phyloP scores from a whole-genome alignment of 1,140 invertebrate genomes.

The Stegodyphus dumicola region DNA sequence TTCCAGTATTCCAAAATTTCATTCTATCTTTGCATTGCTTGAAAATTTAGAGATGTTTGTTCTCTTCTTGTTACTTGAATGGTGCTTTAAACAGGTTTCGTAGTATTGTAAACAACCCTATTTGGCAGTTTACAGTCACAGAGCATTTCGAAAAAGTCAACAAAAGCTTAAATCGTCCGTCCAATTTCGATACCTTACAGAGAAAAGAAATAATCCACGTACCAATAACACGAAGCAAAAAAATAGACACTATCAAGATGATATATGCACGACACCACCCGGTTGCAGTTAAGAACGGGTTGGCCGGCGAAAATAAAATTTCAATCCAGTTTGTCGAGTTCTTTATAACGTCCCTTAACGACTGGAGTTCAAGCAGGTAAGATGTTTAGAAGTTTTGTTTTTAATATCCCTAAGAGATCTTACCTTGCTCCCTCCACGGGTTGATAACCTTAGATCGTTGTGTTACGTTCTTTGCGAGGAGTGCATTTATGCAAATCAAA shows the following conservation, averaged over 20 bases:
- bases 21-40: no score
- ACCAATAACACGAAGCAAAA: not conserved
- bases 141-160: no score
- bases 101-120: no score
- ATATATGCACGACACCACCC: constrained; percentile 7
- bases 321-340: constrained; percentile 50
- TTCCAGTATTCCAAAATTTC: no score
- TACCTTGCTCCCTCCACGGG: not conserved
- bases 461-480: not conserved
- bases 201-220: no score
- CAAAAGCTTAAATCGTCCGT: no score
- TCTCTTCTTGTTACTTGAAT: no score
- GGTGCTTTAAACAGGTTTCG: no score
- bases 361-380: not conserved
- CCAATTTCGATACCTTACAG: no score
- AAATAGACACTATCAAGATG: not conserved
- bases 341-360: constrained; percentile 31
- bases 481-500: not conserved
- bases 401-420: not conserved
- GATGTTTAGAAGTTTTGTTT: no score
- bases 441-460: constrained; percentile 13
- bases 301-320: constrained; percentile 12
- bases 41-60: no score
- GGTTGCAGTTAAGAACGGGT: constrained; percentile 3
- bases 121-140: no score